Evolutionary conservation across 2,888 invertebrate species (phyloP).

Genomic region (Napeogenes inachia): DNA sequence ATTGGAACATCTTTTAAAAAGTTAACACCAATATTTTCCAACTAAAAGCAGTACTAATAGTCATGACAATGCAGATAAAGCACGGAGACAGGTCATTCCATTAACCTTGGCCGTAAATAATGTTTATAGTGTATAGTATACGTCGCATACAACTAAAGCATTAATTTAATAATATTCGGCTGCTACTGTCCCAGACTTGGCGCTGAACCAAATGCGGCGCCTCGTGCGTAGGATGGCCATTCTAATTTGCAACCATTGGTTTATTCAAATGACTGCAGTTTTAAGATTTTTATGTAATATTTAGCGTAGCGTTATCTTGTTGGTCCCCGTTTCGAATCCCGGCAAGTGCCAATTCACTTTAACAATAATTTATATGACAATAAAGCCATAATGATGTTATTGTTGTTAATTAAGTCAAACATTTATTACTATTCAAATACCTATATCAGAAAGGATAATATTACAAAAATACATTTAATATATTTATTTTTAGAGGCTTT

Average conservation of each 20-base stretch:
- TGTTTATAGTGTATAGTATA: conserved; percentile 24
- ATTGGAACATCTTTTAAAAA: too few relatives aligned
- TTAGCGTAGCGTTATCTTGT: too few relatives aligned
- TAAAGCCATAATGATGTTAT: too few relatives aligned
- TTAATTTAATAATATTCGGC: conserved; percentile 29
- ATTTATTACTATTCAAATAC: too few relatives aligned
- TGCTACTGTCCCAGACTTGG: conserved; percentile 26
- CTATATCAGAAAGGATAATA: too few relatives aligned
- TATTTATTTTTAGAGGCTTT: too few relatives aligned
- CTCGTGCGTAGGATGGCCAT: conserved; percentile 29
- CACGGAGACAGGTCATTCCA: conserved; percentile 4
- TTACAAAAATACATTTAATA: too few relatives aligned
- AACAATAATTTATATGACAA: too few relatives aligned
- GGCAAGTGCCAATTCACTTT: too few relatives aligned
- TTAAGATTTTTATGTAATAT: not conserved
- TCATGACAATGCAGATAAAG: conserved; percentile 1
- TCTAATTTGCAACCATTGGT: conserved; percentile 24
- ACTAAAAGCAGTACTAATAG: not conserved
- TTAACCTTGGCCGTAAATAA: conserved; percentile 25
- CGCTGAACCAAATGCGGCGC: conserved; percentile 26
- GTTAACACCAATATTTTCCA: too few relatives aligned
- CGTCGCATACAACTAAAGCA: conserved; percentile 24
- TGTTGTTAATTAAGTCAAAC: too few relatives aligned
- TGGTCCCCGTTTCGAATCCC: too few relatives aligned
- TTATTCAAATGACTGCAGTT: conserved; percentile 23